Evolutionary conservation across 2,888 invertebrate species (phyloP).

Genomic region (Clivina fossor): DNA sequence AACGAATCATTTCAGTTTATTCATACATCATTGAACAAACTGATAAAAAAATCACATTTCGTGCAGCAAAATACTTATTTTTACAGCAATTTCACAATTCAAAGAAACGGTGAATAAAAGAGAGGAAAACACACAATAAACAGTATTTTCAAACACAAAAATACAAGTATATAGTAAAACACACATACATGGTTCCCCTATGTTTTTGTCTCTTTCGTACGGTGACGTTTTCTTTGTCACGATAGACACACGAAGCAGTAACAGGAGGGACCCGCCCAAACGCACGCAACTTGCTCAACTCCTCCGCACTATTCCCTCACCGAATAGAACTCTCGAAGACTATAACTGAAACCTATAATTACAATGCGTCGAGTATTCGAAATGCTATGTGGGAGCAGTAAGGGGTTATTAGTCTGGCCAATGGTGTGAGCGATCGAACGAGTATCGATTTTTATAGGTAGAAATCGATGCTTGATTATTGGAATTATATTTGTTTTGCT

Average conservation of each 20-base stretch:
- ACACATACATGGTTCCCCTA: neutral
- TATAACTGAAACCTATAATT: slow-evolving; percentile 15
- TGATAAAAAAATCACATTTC: slow-evolving; percentile 3
- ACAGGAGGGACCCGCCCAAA: slow-evolving; percentile 25
- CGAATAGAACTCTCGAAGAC: neutral
- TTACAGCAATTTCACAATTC: slow-evolving; percentile 12
- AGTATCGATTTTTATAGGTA: slow-evolving; percentile 19
- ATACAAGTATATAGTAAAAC: slow-evolving; percentile 4
- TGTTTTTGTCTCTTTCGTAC: too few relatives aligned
- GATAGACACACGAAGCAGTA: slow-evolving; percentile 14
- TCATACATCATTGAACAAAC: slow-evolving; percentile 11
- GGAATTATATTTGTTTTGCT: too few relatives aligned
- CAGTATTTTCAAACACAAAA: slow-evolving; percentile 17
- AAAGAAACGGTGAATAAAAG: slow-evolving; percentile 8
- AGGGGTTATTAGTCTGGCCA: slow-evolving; percentile 10
- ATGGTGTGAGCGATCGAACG: slow-evolving; percentile 14
- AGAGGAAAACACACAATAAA: neutral
- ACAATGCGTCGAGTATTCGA: slow-evolving; percentile 9
- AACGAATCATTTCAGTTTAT: neutral
- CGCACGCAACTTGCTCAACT: slow-evolving; percentile 18
- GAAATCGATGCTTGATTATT: too few relatives aligned
- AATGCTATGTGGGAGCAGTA: neutral
- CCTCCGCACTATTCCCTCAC: neutral
- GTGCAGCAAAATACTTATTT: neutral
- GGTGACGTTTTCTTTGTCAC: neutral